A percentile compares a stretch with the other conserved stretches of the same genome.
Evolutionary conservation across 1,140 invertebrate genomes (phyloP).

Genomic region (Drosophila nasuta): DNA sequence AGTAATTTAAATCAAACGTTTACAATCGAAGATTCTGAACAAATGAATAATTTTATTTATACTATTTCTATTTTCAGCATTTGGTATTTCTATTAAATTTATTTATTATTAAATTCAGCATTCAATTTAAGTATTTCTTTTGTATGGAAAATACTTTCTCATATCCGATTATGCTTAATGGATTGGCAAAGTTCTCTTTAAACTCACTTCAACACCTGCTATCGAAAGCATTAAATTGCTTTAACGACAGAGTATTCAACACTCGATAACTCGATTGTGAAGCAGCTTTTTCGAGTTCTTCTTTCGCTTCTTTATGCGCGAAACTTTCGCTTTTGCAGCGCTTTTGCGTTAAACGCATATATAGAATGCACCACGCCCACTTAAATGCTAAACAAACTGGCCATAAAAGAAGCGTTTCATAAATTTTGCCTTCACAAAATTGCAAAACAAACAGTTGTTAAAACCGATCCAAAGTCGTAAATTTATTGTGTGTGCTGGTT

Average conservation of each 20-base stretch:
- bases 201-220: no score
- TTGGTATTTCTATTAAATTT: no score
- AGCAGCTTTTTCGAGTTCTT: not conserved
- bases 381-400: constrained; percentile 54
- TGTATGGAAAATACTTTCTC: no score
- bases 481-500: constrained; percentile 35
- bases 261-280: not conserved
- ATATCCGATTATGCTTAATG: no score
- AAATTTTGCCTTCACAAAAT: constrained; percentile 58
- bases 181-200: no score
- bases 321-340: constrained; percentile 10
- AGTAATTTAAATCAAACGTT: no score
- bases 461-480: constrained; percentile 70
- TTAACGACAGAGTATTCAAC: not conserved
- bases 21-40: no score
- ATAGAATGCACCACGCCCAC: constrained; percentile 20
- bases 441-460: constrained; percentile 77
- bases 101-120: no score
- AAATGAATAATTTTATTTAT: no score
- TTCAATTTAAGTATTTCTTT: no score
- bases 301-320: not conserved
- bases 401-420: constrained; percentile 68
- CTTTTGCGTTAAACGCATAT: constrained; percentile 2
- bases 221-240: no score
- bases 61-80: no score